Evolutionary conservation across 1,140 invertebrate species (phyloP), one percentile per base, ranked within the genome.

Genomic region (Nymphalis io): DNA sequence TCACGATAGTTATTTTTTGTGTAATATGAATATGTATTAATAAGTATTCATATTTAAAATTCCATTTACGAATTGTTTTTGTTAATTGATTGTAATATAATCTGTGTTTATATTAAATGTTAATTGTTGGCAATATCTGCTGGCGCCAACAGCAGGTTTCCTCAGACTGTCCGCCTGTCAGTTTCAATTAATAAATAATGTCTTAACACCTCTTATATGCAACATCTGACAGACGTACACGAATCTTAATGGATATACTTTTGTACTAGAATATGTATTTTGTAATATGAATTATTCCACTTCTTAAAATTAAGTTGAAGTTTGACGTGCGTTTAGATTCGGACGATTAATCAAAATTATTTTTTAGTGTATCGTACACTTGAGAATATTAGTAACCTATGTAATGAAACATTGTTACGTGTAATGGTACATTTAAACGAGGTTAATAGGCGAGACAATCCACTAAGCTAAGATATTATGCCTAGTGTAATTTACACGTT

Each of bases 171-270:
- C 51, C 5, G 51, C 23, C 51, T 27, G 51, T 55, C 51, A 55
- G 51, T 13, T 55, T 23, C 20, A 55, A 55, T 55, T 55, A 55
- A 55, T 27, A 55, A 55, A 55, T 55, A 21, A 55, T 55, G 51
- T 55, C 51, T 55, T 55, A 55, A 55, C 23, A 55, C 23, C 27
- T 20, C 3, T 55, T 12, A 55, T 27, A 55, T 27, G 51, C 23
- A 55, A 55, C 15, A 21, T 33, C 23, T 55, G 51, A 33, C 51
- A 55, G 20, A 55, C 51, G 23, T 16, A 55, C 51, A 55, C 51
- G 51, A 55, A 15, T 55, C 20, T 55, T 55, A 55, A 55, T 55
- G 51, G 51, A 55, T 55, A 55, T 55, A 55, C 51, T 55, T 55
- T 55, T 55, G 23, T 51, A 27, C 16, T 55, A 55, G 23, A 53